A percentile compares a stretch with the other conserved stretches of the same genome.
phyloP scores from a whole-genome alignment of 2,888 invertebrate genomes.

The Cactoblastis cactorum region DNA sequence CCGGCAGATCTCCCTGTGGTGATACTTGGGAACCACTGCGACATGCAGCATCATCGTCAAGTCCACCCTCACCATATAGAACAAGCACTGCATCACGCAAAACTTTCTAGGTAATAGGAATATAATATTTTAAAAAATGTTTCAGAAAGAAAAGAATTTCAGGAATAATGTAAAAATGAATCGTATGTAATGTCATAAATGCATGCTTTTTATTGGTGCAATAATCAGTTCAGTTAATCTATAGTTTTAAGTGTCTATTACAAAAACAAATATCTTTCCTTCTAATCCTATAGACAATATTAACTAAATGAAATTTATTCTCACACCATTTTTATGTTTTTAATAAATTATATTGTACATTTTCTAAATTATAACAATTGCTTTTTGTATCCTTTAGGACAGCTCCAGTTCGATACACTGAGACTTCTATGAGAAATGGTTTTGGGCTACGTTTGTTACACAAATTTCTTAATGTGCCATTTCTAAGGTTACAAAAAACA shows the following conservation, averaged over 20 bases:
- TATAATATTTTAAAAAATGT: not conserved
- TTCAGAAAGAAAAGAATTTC: too few relatives aligned
- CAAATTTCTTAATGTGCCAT: conserved; percentile 97
- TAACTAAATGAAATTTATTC: too few relatives aligned
- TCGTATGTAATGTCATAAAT: too few relatives aligned
- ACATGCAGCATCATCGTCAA: conserved; percentile 97
- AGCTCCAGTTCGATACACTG: conserved; percentile 90
- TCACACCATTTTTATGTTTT: too few relatives aligned
- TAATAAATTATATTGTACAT: too few relatives aligned
- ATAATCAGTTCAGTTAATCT: too few relatives aligned
- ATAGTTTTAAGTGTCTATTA: too few relatives aligned
- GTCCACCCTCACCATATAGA: conserved; percentile 80
- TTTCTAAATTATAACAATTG: too few relatives aligned
- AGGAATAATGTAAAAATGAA: too few relatives aligned
- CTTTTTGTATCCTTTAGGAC: conserved; percentile 63
- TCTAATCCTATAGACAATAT: too few relatives aligned
- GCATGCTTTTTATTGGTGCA: too few relatives aligned
- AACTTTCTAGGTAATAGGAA: conserved; percentile 49
- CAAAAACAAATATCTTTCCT: too few relatives aligned
- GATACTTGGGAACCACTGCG: conserved; percentile 95
- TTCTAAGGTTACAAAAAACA: conserved; percentile 92
- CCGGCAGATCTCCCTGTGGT: conserved; percentile 90
- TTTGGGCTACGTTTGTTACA: conserved; percentile 95
- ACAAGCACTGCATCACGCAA: conserved; percentile 62
- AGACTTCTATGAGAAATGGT: conserved; percentile 96